Evolutionary conservation across 1,140 invertebrate genomes (phyloP).

Genomic region (Bemisia tabaci): DNA sequence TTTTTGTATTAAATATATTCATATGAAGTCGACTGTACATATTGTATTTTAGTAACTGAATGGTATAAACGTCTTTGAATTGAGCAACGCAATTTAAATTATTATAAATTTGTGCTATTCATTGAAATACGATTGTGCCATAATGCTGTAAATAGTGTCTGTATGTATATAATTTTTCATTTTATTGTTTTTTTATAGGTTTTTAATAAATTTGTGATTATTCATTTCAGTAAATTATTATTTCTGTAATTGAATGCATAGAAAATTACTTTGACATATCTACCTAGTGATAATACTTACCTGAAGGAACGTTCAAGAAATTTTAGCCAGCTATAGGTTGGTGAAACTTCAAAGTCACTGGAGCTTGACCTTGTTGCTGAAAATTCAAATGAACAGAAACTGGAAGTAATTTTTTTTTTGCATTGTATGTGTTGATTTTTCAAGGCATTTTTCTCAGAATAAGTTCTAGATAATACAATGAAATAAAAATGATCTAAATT

Average conservation of each 20-base stretch:
- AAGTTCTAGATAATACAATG: too few species aligned
- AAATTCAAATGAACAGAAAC: background rate
- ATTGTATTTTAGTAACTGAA: background rate
- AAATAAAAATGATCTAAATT: too few species aligned
- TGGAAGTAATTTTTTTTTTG: too few species aligned
- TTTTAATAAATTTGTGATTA: background rate
- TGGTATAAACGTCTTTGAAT: background rate
- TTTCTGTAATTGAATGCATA: too few species aligned
- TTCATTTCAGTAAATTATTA: too few species aligned
- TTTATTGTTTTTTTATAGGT: background rate
- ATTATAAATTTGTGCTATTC: background rate
- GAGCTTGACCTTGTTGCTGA: background rate
- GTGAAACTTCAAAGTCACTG: background rate
- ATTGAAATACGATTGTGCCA: background rate
- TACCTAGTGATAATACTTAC: background rate
- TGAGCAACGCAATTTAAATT: background rate
- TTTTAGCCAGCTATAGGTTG: background rate
- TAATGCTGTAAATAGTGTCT: background rate
- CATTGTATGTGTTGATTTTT: too few species aligned
- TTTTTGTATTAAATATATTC: background rate
- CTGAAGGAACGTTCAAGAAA: background rate
- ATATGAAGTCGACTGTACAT: background rate
- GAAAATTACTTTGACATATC: background rate
- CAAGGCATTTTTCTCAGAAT: too few species aligned
- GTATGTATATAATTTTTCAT: background rate